phyloP scores from a whole-genome alignment of 2,797 vertebrate genomes.

The Sciurus vulgaris region DNA sequence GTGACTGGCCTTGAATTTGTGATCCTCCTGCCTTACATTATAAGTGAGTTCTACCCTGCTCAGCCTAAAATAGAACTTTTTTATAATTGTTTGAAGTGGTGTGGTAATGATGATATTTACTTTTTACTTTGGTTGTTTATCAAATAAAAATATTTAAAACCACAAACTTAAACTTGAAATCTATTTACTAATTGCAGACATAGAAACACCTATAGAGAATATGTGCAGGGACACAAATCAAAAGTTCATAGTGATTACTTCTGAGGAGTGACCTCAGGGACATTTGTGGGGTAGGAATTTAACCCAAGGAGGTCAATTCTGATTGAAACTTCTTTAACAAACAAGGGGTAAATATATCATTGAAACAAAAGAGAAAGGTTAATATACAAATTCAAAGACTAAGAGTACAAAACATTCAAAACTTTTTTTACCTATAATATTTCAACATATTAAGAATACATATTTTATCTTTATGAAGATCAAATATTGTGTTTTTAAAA shows the following conservation, averaged over 20 bases:
- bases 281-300: neutral
- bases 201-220: neutral
- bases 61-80: neutral
- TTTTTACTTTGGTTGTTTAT: neutral
- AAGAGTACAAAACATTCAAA: neutral
- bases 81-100: neutral
- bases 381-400: neutral
- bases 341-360: neutral
- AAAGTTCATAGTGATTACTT: neutral
- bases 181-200: neutral
- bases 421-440: too few species aligned
- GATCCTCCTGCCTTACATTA: too few species aligned
- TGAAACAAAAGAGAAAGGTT: neutral
- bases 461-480: too few species aligned
- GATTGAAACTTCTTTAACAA: neutral
- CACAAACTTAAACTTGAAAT: neutral
- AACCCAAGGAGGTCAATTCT: neutral
- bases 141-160: neutral
- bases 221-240: neutral
- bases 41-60: too few species aligned
- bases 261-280: neutral
- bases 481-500: too few species aligned
- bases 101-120: neutral
- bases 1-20: too few species aligned
- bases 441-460: too few species aligned